Percentiles rank a stretch among this genome's conserved stretches.
Conservation (phyloP, 1,140 invertebrate genomes). For the Pararge aegeria region DNA sequence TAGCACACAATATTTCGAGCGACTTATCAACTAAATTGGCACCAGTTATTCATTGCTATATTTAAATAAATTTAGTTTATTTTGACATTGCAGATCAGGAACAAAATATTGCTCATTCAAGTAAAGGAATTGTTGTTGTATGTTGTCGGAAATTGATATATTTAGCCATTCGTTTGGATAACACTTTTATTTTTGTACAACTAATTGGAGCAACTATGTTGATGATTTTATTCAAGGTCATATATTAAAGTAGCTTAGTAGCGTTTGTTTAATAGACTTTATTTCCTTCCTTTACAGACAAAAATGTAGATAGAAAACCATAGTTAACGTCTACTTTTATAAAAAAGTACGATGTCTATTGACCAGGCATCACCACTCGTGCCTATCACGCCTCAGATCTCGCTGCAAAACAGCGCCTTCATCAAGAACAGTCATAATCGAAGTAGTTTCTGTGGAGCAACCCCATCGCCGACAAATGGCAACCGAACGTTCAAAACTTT, state of each 20-base stretch:
- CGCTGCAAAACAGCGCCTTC: constrained; percentile 73
- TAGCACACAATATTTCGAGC: too few species aligned
- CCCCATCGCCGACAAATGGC: constrained; percentile 64
- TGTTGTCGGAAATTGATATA: constrained; percentile 24
- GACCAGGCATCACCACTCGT: constrained; percentile 76
- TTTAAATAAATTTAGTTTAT: constrained; percentile 43
- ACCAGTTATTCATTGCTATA: constrained; percentile 39
- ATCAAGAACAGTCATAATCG: constrained; percentile 77
- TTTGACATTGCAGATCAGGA: constrained; percentile 33
- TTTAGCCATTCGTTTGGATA: constrained; percentile 4
- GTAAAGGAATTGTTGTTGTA: constrained; percentile 27
- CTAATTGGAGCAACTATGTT: constrained; percentile 50
- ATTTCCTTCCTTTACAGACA: constrained; percentile 68
- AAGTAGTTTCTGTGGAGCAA: constrained; percentile 76
- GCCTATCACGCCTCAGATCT: constrained; percentile 77
- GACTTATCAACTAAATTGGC: constrained; percentile 59
- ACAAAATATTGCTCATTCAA: constrained; percentile 36
- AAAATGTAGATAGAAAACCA: constrained; percentile 71
- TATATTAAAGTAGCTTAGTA: neutral
- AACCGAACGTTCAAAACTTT: constrained; percentile 75
- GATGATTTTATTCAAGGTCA: constrained; percentile 43
- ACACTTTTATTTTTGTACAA: constrained; percentile 14
- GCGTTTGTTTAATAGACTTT: constrained; percentile 21
- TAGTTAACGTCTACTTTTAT: constrained; percentile 54
- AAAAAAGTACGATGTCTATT: constrained; percentile 74